Percentiles rank a stretch among this genome's conserved stretches.
phyloP scores from a whole-genome alignment of 2,888 invertebrate species.

The Eupithecia vulgata region DNA sequence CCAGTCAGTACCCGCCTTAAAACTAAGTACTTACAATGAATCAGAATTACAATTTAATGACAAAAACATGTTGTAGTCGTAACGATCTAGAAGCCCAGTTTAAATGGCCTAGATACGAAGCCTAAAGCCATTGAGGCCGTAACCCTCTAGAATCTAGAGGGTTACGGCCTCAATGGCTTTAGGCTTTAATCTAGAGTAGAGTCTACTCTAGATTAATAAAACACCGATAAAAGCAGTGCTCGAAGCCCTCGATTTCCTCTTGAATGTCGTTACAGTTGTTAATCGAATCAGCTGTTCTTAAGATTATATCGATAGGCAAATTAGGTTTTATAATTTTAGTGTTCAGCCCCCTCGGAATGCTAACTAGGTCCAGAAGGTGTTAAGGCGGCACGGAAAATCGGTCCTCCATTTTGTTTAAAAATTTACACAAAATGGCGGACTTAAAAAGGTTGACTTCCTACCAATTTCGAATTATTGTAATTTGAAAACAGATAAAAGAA shows the following conservation, averaged over 20 bases:
- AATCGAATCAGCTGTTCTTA: slow-evolving; percentile 37
- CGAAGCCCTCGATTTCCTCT: slow-evolving; percentile 33
- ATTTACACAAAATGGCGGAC: background rate
- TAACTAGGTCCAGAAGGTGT: background rate
- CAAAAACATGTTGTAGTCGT: background rate
- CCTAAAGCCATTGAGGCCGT: slow-evolving; percentile 5
- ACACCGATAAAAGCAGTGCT: slow-evolving; percentile 47
- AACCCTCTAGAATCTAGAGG: slow-evolving; percentile 44
- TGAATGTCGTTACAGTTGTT: slow-evolving; percentile 38
- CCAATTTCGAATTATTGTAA: background rate
- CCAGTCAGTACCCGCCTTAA: background rate
- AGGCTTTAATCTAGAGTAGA: too few species aligned
- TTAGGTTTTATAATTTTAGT: slow-evolving; percentile 19
- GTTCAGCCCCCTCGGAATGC: background rate
- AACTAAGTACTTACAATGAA: background rate
- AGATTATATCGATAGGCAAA: slow-evolving; percentile 21
- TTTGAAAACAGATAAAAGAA: background rate
- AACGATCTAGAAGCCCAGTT: background rate
- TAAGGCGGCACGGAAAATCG: background rate
- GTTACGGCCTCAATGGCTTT: slow-evolving; percentile 26
- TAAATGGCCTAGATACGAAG: slow-evolving; percentile 2
- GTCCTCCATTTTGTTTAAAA: background rate
- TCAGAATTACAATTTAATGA: background rate
- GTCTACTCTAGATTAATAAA: slow-evolving; percentile 56
- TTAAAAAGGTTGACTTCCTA: background rate